Evolutionary conservation across 1,140 invertebrate species (phyloP), one percentile per base, ranked within the genome.

Genomic region (Bombus impatiens): DNA sequence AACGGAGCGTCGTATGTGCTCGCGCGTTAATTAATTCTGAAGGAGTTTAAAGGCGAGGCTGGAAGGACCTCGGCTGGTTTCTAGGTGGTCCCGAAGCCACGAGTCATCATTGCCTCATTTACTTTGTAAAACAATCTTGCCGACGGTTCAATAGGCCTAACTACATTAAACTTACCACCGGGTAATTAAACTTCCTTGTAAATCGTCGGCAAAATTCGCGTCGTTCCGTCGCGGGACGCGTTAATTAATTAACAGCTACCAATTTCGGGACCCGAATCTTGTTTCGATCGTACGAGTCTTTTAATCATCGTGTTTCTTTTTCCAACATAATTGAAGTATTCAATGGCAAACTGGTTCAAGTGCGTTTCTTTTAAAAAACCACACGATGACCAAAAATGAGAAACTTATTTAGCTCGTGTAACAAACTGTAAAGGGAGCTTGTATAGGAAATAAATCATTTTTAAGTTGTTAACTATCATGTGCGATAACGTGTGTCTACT

Each of bases 21-120:
- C 47, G 87, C 76, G 70, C 84, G 84, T 90, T 86, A 88, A 91
- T 90, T 90, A 90, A 89, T 90, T 90, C 78, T 65, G 83, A 74
- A 91, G 82, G 67, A 87, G 88, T 84, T 89, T 59, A n/a, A 78
- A 89, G 85, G 87, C 82, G 78, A 84, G 87, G 37, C 57, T 71
- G 82, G 76, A 79, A 89, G 78, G 83, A 86, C 78, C 86, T 82
- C 62, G 86, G 81, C 44, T 82, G 88, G 88, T 90, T 92, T 92
- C 91, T 91, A 92, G 93, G 93, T 94, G 94, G 94, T 94, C 93
- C 88, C 82, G 90, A 94, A 94, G 87, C 86, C 88, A 87, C 93
- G 93, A 95, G 94, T 95, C 94, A 95, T 94, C 93, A 93, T 95
- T 93, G 92, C 89, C 94, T 95, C 94, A 95, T 95, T 95, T 95